phyloP scores from a whole-genome alignment of 2,113 vertebrate species.

The Ammodytes marinus region DNA sequence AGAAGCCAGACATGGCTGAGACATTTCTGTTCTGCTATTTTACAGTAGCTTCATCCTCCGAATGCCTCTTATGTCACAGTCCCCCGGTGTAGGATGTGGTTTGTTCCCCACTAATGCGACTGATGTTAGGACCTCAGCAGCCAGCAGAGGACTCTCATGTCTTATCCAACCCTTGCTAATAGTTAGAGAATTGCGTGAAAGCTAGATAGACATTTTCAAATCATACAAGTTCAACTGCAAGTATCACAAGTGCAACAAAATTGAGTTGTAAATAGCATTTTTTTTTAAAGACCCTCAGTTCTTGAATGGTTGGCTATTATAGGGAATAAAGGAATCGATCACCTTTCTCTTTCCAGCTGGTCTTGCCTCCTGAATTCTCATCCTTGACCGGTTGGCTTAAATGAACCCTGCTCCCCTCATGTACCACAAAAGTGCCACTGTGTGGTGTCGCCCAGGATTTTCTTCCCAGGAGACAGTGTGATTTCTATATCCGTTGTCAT shows the following conservation, averaged over 20 bases:
- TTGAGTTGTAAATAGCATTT: not conserved
- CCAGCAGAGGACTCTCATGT: slow-evolving; percentile 99
- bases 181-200: slow-evolving; percentile 41
- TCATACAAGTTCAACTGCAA: not conserved
- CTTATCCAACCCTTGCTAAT: slow-evolving; percentile 80
- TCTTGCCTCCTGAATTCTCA: slow-evolving; percentile 93
- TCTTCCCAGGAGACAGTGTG: slow-evolving; percentile 96
- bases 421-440: slow-evolving; percentile 95
- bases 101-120: slow-evolving; percentile 62
- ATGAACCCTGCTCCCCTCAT: slow-evolving; percentile 93
- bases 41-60: slow-evolving; percentile 58
- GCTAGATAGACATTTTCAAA: slow-evolving; percentile 48
- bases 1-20: slow-evolving; percentile 46
- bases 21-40: slow-evolving; percentile 44
- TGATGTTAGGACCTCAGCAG: slow-evolving; percentile 80
- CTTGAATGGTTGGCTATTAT: slow-evolving; percentile 23
- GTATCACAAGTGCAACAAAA: not conserved
- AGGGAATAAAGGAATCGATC: slow-evolving; percentile 42
- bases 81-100: slow-evolving; percentile 54
- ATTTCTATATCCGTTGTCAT: slow-evolving; percentile 99
- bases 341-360: slow-evolving; percentile 48
- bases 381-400: slow-evolving; percentile 92
- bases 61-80: slow-evolving; percentile 67
- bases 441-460: slow-evolving; percentile 92
- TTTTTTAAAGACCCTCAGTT: not conserved